A percentile compares a stretch with the other conserved stretches of the same genome.
Conservation (phyloP, 2,113 vertebrate genomes). For the Sialia sialis region DNA sequence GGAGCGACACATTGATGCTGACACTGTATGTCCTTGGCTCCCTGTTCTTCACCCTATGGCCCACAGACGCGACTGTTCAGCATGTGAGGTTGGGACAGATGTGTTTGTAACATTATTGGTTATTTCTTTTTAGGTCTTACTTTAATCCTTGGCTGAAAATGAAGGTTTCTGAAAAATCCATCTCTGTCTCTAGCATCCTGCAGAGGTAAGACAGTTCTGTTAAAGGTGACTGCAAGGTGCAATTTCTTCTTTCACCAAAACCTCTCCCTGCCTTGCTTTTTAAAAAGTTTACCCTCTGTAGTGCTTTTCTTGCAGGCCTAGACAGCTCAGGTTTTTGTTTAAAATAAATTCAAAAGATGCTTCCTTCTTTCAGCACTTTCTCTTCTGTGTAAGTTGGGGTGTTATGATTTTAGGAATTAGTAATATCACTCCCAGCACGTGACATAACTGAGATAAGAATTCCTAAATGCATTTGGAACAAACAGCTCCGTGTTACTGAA, state of each 20-base stretch:
- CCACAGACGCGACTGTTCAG: neutral
- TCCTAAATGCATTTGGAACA: slow-evolving; percentile 39
- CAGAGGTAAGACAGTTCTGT: neutral
- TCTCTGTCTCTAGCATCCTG: neutral
- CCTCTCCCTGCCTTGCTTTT: neutral
- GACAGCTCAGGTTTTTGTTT: neutral
- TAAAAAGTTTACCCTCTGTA: neutral
- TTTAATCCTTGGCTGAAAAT: neutral
- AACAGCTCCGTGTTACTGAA: slow-evolving; percentile 46
- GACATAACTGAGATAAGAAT: slow-evolving; percentile 3
- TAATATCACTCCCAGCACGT: neutral
- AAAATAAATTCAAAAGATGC: neutral
- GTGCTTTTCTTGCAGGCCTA: neutral
- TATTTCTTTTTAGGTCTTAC: neutral
- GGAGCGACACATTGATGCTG: neutral
- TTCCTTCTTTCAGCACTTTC: neutral
- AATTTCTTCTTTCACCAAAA: neutral
- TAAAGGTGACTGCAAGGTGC: neutral
- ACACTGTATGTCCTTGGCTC: neutral
- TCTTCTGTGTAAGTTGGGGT: neutral
- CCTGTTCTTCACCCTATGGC: neutral
- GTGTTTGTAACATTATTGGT: neutral
- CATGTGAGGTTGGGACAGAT: neutral
- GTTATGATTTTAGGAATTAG: neutral
- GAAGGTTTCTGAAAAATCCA: neutral